These are phyloP conservation scores for Enteromius mattozi DNA, from an alignment of 2,797 vertebrate species.

Conservation along the genomic window DNA sequence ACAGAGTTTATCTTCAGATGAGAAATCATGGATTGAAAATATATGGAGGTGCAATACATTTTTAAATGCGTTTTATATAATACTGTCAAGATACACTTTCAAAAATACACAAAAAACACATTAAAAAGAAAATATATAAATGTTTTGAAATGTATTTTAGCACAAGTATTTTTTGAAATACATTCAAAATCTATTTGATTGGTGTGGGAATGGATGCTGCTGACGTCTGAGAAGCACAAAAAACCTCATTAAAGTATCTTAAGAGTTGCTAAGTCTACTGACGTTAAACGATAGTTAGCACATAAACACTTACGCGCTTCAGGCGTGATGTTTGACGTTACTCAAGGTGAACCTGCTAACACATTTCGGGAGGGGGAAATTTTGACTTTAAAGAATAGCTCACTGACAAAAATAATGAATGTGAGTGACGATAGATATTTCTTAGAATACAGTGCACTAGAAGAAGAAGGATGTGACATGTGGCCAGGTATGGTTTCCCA, in stretches of 20 bases:
- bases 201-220: background rate
- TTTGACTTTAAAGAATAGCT: background rate
- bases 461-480: too few relatives aligned
- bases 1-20: background rate
- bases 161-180: background rate
- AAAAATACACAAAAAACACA: background rate
- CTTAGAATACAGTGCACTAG: background rate
- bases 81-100: too few relatives aligned
- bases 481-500: too few relatives aligned
- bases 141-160: background rate
- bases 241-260: background rate
- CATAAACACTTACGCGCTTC: background rate
- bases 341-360: background rate
- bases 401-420: background rate
- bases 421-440: background rate
- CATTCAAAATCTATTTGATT: background rate
- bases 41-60: background rate
- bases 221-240: background rate
- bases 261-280: background rate
- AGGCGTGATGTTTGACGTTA: background rate
- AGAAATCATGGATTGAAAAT: background rate
- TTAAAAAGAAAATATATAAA: background rate
- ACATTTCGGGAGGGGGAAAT: background rate
- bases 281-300: background rate
- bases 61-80: too few relatives aligned